phyloP scores from a whole-genome alignment of 2,888 invertebrate species.

The Torymus tubicola region DNA sequence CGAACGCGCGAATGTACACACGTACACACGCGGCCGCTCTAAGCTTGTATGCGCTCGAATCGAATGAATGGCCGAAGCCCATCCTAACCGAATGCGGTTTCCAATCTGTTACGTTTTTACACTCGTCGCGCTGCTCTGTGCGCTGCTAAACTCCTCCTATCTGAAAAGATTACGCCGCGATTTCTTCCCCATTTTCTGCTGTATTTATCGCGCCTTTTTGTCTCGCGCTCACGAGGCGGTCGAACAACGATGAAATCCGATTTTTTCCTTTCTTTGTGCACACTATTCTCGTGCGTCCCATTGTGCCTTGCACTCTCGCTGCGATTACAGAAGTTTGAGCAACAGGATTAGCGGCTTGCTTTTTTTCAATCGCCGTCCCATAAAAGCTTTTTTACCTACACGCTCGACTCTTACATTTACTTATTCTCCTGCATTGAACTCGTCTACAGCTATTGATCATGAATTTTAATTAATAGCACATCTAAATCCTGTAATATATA shows the following conservation, averaged over 20 bases:
- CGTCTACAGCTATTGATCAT: too few species aligned
- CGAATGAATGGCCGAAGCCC: not conserved
- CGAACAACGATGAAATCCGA: conserved; percentile 33
- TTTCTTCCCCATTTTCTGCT: conserved; percentile 57
- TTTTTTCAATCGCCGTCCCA: not conserved
- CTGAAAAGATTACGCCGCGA: conserved; percentile 59
- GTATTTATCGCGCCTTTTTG: conserved; percentile 57
- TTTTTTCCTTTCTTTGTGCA: conserved; percentile 40
- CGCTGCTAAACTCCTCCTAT: conserved; percentile 30
- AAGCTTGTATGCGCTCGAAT: not conserved
- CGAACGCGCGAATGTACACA: conserved; percentile 45
- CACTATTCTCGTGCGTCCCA: not conserved
- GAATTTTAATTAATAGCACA: too few species aligned
- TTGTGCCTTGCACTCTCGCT: not conserved
- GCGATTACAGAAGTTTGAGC: conserved; percentile 30
- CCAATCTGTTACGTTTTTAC: conserved; percentile 76
- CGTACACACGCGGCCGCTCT: not conserved
- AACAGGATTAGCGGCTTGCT: conserved; percentile 33
- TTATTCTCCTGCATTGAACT: not conserved
- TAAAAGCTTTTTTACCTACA: not conserved
- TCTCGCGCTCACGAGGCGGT: conserved; percentile 1
- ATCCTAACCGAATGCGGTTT: conserved; percentile 73
- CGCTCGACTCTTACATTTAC: not conserved
- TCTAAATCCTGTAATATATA: too few species aligned
- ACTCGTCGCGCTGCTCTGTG: conserved; percentile 42